Evolutionary conservation across 2,888 invertebrate genomes (phyloP), one percentile per base, ranked within the genome.

Genomic region (Plebejus argus): DNA sequence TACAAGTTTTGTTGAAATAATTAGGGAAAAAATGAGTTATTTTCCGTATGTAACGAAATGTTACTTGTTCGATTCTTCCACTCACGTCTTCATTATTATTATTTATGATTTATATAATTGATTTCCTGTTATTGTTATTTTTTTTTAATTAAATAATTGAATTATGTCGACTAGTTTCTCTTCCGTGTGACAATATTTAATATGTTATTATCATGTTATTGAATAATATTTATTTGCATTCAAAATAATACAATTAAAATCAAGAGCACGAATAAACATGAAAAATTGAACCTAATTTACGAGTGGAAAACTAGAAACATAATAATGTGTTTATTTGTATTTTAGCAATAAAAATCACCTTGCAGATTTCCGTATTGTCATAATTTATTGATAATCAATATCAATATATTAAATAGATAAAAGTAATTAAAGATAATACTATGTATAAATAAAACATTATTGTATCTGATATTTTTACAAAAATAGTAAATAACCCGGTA

Each of bases 171-270:
- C 8, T 58, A 45, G 45, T 45, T 45, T 45, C 10, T 10, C 45
- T 45, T 45, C 45, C 45, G 45, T 45, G 12, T 45, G 45, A 45
- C 20, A 1, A 58, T 58, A 58, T 58, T 58, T 58, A 58, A 23
- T 58, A 58, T 20, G n/a, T 58, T 58, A 61, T 12, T 61, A 61
- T 61, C 4, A 23, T 61, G 61, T 15, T 23, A 61, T 28, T 61
- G 66, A 66, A 58, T 8, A 58, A 61, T 66, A 66, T 33, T 66
- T 66, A 66, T 66, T 66, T 66, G 66, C 66, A 66, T 66, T 66
- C 15, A 33, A 66, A 66, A 66, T 33, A 28, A 66, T 28, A n/a
- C 28, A 66, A 28, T 66, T 28, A 66, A 18, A 12, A 66, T 6
- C 28, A 33, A 66, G 66, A 12, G 1, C 28, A 28, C 15, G 23